These are phyloP conservation scores for Lepus timidus DNA, from an alignment of 2,113 vertebrate species.

Conservation along the genomic window DNA sequence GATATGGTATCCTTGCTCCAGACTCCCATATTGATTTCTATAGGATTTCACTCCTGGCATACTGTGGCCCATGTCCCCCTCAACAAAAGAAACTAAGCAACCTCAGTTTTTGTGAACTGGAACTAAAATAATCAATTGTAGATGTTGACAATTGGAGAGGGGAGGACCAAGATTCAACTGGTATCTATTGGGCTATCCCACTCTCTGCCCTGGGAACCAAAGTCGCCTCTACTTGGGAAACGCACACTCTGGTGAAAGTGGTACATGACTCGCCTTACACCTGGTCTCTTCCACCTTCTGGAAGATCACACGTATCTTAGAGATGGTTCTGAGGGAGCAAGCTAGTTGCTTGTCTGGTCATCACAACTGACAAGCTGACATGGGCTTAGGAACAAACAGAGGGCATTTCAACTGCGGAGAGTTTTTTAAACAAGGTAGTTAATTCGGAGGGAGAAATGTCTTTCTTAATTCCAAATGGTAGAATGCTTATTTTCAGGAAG, in stretches of 20 bases:
- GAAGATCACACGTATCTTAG: not conserved
- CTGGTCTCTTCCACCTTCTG: not conserved
- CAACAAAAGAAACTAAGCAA: not conserved
- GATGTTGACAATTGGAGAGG: not conserved
- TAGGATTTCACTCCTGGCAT: not conserved
- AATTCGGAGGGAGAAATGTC: not conserved
- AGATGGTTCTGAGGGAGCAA: not conserved
- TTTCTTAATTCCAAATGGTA: not conserved
- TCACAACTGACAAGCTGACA: not conserved
- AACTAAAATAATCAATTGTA: not conserved
- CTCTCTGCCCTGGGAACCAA: not conserved
- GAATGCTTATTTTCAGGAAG: not conserved
- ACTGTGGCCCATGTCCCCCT: not conserved
- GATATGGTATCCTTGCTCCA: conserved; percentile 88
- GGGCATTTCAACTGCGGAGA: not conserved
- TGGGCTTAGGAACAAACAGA: not conserved
- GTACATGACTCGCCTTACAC: not conserved
- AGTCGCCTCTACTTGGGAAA: not conserved
- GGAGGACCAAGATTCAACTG: not conserved
- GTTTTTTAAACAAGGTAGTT: not conserved
- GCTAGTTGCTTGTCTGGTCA: not conserved
- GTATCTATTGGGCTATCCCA: not conserved
- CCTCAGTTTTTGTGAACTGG: not conserved
- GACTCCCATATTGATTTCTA: not conserved
- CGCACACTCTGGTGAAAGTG: not conserved